Conservation (phyloP, 2,797 vertebrate genomes). For the Cichlasoma orientale region DNA sequence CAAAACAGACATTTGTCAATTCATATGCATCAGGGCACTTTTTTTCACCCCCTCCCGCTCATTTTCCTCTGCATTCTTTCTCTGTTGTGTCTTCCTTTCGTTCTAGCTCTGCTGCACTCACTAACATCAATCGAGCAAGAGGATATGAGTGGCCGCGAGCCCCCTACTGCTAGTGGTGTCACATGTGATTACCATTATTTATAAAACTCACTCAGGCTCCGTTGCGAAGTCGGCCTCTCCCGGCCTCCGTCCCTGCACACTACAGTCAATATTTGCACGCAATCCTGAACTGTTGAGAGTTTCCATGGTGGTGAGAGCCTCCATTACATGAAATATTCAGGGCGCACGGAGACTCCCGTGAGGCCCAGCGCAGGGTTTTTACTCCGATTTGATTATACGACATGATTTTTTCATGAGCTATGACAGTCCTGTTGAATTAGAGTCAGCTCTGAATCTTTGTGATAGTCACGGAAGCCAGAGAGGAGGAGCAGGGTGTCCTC, state of each 20-base stretch:
- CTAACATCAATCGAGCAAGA: constrained; percentile 64
- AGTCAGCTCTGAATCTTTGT: constrained; percentile 86
- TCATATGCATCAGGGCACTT: constrained; percentile 82
- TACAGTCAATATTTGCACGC: constrained; percentile 95
- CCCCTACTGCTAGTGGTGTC: constrained; percentile 85
- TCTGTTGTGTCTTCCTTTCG: constrained; percentile 50
- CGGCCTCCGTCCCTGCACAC: constrained; percentile 74
- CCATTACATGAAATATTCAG: constrained; percentile 95
- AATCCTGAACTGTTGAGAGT: constrained; percentile 86
- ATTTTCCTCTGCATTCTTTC: constrained; percentile 40
- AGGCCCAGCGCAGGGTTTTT: constrained; percentile 88
- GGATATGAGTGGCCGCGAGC: constrained; percentile 67
- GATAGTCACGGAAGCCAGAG: constrained; percentile 88
- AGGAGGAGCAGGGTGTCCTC: constrained; percentile 61
- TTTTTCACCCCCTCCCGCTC: constrained; percentile 25
- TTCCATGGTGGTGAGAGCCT: constrained; percentile 81
- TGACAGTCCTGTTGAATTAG: constrained; percentile 92
- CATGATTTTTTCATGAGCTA: constrained; percentile 98
- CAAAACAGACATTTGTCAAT: constrained; percentile 95
- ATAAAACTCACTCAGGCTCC: constrained; percentile 87
- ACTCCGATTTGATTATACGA: constrained; percentile 95
- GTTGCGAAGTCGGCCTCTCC: constrained; percentile 76
- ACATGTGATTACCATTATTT: constrained; percentile 91
- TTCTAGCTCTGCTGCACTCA: constrained; percentile 67
- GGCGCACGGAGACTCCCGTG: constrained; percentile 76